phyloP scores from a whole-genome alignment of 2,797 vertebrate species.

The Eulemur coronatus region DNA sequence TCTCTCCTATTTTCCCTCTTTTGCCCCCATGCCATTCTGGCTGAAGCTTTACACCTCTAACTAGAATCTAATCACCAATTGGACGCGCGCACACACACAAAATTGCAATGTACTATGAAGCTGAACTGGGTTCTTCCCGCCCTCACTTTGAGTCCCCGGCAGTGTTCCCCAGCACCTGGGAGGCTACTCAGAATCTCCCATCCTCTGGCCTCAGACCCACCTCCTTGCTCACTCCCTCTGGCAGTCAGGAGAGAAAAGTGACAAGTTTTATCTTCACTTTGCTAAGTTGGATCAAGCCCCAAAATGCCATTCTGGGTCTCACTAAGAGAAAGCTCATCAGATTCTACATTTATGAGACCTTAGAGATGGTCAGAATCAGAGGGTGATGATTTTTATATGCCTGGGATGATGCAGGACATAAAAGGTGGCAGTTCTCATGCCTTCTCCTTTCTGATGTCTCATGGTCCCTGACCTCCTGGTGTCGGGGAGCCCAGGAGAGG shows the following conservation, averaged over 20 bases:
- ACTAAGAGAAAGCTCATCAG: conserved; percentile 11
- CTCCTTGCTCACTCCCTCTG: background rate
- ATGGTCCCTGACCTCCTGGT: background rate
- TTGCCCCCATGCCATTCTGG: too few relatives aligned
- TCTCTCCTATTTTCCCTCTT: background rate
- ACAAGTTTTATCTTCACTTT: background rate
- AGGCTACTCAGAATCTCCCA: background rate
- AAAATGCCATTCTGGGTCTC: background rate
- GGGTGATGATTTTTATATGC: background rate
- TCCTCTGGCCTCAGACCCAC: background rate
- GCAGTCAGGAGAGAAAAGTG: background rate
- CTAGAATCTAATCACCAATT: background rate
- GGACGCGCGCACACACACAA: background rate
- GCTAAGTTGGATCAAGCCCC: background rate
- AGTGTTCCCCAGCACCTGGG: background rate
- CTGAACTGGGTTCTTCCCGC: background rate
- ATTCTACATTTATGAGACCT: background rate
- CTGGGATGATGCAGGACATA: background rate
- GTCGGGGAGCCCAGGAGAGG: background rate
- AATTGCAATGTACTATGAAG: background rate
- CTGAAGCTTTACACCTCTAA: background rate
- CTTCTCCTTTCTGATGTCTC: background rate
- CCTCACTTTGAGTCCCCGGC: background rate
- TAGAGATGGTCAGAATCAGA: background rate
- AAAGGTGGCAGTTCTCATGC: background rate